Evolutionary conservation across 2,113 vertebrate species (phyloP).

Genomic region (Machaerirhynchus nigripectus): DNA sequence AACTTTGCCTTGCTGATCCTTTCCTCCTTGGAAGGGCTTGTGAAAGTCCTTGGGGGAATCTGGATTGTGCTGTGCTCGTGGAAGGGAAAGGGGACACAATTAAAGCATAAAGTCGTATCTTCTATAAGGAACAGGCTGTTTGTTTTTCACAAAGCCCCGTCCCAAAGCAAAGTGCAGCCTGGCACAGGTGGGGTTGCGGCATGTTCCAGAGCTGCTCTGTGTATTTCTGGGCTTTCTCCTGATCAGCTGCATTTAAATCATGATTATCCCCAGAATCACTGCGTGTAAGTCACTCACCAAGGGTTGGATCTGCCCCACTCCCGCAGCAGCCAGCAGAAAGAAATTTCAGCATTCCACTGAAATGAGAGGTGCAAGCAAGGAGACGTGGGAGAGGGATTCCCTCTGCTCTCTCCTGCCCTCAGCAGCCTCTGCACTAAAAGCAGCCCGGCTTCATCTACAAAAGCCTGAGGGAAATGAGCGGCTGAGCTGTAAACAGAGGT

Average conservation of each 20-base stretch:
- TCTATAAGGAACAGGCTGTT: neutral
- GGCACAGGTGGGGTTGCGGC: neutral
- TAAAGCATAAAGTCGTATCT: neutral
- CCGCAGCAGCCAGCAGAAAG: neutral
- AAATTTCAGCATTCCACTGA: neutral
- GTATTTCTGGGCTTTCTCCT: neutral
- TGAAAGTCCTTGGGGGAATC: neutral
- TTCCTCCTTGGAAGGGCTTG: neutral
- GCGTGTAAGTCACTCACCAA: neutral
- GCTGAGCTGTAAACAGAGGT: slow-evolving; percentile 31
- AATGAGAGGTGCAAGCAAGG: neutral
- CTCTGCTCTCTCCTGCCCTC: neutral
- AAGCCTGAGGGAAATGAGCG: neutral
- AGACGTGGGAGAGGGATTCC: neutral
- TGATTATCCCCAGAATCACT: neutral
- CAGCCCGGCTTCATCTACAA: neutral
- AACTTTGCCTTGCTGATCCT: neutral
- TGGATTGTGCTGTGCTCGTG: accelerated
- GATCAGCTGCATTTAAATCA: neutral
- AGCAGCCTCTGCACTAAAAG: neutral
- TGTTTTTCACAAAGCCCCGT: neutral
- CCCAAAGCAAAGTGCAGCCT: neutral
- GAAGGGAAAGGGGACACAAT: neutral
- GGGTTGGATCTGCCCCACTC: neutral
- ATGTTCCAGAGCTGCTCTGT: accelerated